Evolutionary conservation across 2,113 vertebrate species (phyloP), one percentile per base, ranked within the genome.

Genomic region (Octodon degus): DNA sequence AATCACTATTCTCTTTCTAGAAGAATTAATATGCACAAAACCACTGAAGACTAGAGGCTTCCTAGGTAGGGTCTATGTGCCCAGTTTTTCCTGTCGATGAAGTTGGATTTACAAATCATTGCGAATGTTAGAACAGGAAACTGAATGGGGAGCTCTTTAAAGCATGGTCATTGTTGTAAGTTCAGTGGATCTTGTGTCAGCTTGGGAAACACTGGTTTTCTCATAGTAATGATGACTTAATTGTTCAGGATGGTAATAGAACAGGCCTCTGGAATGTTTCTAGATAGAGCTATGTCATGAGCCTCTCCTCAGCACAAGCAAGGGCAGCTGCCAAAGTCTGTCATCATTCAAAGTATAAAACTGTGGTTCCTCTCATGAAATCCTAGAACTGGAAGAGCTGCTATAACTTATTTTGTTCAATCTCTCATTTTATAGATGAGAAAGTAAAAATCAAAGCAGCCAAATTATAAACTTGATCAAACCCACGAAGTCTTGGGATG

Each of bases 391-490:
- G 14, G 67, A 96, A 97, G 22, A 82, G 55, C 79, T 47, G 27
- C 34, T 63, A 70, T 63, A 37, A 8, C 58, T 93, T 93, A 80
- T 67, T 88, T 86, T 53, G 37, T 58, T 87, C 2, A 63, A 60
- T 34, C 27, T 72, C 27, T 86, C 24, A 86, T 55, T 95, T 68
- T 60, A 89, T 30, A 72, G n/a, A 89, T 86, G 58, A 91, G 65
- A n/a, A 86, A 93, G 72, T 90, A 58, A 88, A 37, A 95, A 55
- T 84, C 68, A 96, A 84, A 93, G 50, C 84, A n/a, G 17, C 40
- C 17, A 81, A 83, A 93, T 76, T 85, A 55, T 34, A 37, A 5
- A 34, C 24, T 89, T 83, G 37, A n/a, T 60, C 72, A 65, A 47
- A 55, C 47, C 17, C 22, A 32, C 3, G 8, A 58, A 67, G 11